Percentiles rank a stretch among this genome's conserved stretches.
These are phyloP conservation scores for Clanis bilineata DNA, from an alignment of 2,888 invertebrate species.

Conservation along the genomic window DNA sequence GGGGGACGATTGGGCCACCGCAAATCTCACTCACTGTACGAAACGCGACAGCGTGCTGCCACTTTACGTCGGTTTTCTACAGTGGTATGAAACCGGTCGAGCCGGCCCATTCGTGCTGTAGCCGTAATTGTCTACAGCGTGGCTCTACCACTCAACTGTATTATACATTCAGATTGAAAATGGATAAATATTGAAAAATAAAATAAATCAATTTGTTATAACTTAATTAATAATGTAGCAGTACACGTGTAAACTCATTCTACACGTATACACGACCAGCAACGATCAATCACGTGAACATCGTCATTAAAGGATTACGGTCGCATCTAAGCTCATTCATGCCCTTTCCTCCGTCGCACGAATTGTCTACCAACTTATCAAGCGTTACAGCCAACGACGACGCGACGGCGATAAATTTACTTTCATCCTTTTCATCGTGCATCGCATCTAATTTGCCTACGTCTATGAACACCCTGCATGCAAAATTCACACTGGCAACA, in stretches of 20 bases:
- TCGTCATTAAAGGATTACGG: slow-evolving; percentile 63
- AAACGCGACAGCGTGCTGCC: too few relatives aligned
- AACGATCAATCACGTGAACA: slow-evolving; percentile 52
- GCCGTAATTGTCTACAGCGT: too few relatives aligned
- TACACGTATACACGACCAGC: slow-evolving; percentile 18
- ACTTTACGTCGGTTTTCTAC: too few relatives aligned
- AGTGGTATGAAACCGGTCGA: too few relatives aligned
- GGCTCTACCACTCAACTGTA: too few relatives aligned
- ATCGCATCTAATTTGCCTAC: slow-evolving; percentile 54
- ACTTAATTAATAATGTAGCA: neutral
- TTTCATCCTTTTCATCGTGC: slow-evolving; percentile 72
- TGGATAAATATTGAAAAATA: too few relatives aligned
- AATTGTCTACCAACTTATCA: slow-evolving; percentile 67
- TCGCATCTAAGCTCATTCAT: slow-evolving; percentile 68
- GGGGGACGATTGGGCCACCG: too few relatives aligned
- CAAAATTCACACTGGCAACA: slow-evolving; percentile 17
- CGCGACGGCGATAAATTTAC: slow-evolving; percentile 79
- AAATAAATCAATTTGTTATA: neutral
- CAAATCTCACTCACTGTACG: too few relatives aligned
- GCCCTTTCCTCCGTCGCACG: slow-evolving; percentile 53
- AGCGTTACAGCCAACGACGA: slow-evolving; percentile 54
- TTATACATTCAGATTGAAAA: too few relatives aligned
- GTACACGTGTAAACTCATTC: neutral
- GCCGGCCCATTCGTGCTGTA: too few relatives aligned
- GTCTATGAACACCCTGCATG: slow-evolving; percentile 15